Evolutionary conservation across 2,797 vertebrate genomes (phyloP), one percentile per base, ranked within the genome.

Genomic region (Eidolon dupreanum): DNA sequence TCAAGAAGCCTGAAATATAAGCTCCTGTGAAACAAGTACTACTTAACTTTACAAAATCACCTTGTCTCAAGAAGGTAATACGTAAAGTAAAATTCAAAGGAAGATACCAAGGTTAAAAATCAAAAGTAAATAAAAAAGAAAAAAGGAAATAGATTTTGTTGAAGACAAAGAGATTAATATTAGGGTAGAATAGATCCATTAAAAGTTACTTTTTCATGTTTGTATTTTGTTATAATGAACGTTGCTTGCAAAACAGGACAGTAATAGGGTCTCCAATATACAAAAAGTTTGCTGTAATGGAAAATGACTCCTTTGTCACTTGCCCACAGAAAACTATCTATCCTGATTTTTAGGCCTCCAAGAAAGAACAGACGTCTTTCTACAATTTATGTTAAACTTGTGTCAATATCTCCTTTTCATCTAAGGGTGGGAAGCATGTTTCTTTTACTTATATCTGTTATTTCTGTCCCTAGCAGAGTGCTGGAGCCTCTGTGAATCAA

Each of bases 241-340:
- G 11, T 17, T 88, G 49, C 41, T 28, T 85, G 17, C 38, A 85
- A 95, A 59, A 19, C 26, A 81, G 38, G 5, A 59, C 19, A 81
- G 38, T 66, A 65, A 16, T 66, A 81, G 85, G 8, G 26, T 89
- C 79, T 91, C 74, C 43, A 93, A 95, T 96, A 78, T 7, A 93
- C 17, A 90, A 36, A 81, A 90, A 90, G 57, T 83, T 22, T 90
- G 46, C 33, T 88, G 0, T 55, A 79, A 93, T 6, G 71, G 46
- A 66, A 93, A 94, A 93, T 82, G 43, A 79, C 8, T 83, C 19
- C n/a, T 92, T 91, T 55, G 8, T 68, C 46, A 33, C 68, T 93
- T 90, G 12, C 49, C 88, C 26, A 84, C 2, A 84, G 33, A 73
- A 88, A 96, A 92, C 16, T 36, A 87, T 24, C 13, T 36, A 90